Conservation (phyloP, 2,888 invertebrate species). For the Melanophora roralis region DNA sequence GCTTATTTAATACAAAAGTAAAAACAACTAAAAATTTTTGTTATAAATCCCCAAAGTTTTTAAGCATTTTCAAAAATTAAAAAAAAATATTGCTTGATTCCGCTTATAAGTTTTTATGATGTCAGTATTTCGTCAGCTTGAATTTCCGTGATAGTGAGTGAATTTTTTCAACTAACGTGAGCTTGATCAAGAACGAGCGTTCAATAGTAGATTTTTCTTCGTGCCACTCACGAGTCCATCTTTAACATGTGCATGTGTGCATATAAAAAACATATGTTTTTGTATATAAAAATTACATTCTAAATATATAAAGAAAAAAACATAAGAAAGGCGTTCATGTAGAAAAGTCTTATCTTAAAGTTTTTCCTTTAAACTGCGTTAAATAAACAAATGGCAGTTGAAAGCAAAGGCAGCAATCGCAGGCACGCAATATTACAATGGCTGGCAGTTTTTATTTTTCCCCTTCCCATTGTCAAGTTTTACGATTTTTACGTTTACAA, state of each 20-base stretch:
- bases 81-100: too few species aligned
- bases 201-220: too few species aligned
- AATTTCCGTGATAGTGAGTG: too few species aligned
- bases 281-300: background rate
- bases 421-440: constrained; percentile 55
- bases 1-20: too few species aligned
- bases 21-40: too few species aligned
- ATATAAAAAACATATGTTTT: background rate
- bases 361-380: constrained; percentile 46
- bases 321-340: constrained; percentile 53
- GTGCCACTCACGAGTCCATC: too few species aligned
- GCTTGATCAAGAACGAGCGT: too few species aligned
- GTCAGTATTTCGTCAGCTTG: too few species aligned
- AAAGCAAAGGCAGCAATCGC: constrained; percentile 33
- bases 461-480: background rate
- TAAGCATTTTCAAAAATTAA: too few species aligned
- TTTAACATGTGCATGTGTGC: background rate
- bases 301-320: constrained; percentile 12
- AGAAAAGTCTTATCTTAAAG: background rate
- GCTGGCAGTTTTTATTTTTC: constrained; percentile 9
- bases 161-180: too few species aligned
- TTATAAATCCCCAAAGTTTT: too few species aligned
- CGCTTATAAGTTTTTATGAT: too few species aligned
- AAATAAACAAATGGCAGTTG: constrained; percentile 60
- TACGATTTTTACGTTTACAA: constrained; percentile 10